Evolutionary conservation across 2,797 vertebrate genomes (phyloP).

Genomic region (Sphenodon punctatus): DNA sequence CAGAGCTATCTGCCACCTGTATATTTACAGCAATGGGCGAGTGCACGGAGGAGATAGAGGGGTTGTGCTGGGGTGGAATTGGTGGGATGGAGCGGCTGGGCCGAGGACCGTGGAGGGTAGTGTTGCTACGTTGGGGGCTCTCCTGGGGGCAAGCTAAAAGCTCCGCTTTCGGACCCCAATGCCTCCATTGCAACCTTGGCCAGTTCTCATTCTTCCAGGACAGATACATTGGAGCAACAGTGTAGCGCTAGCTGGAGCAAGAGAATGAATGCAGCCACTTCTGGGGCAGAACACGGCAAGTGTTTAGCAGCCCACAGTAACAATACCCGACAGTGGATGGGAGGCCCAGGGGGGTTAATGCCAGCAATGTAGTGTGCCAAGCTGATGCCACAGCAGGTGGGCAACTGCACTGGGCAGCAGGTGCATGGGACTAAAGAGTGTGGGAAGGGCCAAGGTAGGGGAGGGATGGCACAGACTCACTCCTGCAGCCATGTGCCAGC

Average conservation of each 20-base stretch:
- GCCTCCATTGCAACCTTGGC: too few species aligned
- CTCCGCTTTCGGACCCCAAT: too few species aligned
- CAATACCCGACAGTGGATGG: background rate
- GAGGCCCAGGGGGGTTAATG: background rate
- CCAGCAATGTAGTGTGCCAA: background rate
- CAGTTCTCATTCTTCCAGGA: accelerated
- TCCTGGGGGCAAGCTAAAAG: too few species aligned
- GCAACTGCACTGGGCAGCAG: conserved; percentile 18
- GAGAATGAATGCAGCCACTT: too few species aligned
- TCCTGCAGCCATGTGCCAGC: background rate
- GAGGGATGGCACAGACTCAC: background rate
- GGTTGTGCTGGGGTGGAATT: too few species aligned
- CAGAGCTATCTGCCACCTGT: too few species aligned
- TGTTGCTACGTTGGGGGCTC: too few species aligned
- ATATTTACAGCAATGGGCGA: too few species aligned
- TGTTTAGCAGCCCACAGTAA: accelerated
- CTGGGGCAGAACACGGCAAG: background rate
- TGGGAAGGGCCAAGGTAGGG: background rate
- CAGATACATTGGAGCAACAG: too few species aligned
- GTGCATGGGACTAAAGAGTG: background rate
- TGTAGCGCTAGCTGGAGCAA: background rate
- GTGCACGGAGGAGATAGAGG: too few species aligned
- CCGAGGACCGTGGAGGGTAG: too few species aligned
- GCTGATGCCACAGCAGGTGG: background rate
- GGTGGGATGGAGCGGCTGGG: too few species aligned